phyloP scores from a whole-genome alignment of 2,797 vertebrate species.

The Lagorchestes hirsutus region DNA sequence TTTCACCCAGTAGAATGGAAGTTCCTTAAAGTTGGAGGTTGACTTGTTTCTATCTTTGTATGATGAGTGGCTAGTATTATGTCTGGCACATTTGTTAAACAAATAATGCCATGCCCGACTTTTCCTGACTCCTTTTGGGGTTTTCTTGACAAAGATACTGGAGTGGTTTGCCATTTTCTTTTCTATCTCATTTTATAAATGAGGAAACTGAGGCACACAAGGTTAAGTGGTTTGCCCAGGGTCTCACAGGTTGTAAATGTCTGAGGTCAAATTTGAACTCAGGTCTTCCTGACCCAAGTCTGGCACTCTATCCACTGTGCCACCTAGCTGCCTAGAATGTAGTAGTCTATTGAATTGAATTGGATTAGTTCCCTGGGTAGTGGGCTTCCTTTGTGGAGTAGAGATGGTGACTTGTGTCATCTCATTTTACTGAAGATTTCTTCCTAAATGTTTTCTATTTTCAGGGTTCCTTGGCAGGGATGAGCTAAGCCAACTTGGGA shows the following conservation, averaged over 20 bases:
- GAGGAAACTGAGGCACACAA: not conserved
- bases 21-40: not conserved
- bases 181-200: not conserved
- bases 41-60: not conserved
- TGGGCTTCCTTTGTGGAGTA: not conserved
- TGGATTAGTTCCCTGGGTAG: not conserved
- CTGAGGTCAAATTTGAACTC: not conserved
- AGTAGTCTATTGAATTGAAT: not conserved
- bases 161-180: not conserved
- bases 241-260: not conserved
- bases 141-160: not conserved
- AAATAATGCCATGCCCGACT: not conserved
- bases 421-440: not conserved
- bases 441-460: not conserved
- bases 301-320: not conserved
- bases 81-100: not conserved
- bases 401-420: not conserved
- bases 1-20: not conserved
- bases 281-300: not conserved
- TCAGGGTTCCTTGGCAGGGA: not conserved
- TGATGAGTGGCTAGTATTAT: not conserved
- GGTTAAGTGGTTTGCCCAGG: not conserved
- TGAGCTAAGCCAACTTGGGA: not conserved
- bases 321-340: not conserved
- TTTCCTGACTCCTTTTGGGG: not conserved